phyloP scores from a whole-genome alignment of 2,797 vertebrate species.

The Tapera naevia region DNA sequence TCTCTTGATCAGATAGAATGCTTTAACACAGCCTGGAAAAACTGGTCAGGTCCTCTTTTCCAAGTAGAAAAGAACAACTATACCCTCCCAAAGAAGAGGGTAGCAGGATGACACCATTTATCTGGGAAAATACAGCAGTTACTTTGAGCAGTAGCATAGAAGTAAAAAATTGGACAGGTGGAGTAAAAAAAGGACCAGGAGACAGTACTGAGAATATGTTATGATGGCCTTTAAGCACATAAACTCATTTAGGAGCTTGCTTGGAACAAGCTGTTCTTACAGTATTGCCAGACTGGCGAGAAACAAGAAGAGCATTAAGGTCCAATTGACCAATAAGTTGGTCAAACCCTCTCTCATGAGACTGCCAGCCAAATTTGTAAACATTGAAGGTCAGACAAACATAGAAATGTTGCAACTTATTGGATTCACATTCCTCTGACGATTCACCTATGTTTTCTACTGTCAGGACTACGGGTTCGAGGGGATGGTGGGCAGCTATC shows the following conservation, averaged over 20 bases:
- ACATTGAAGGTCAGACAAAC: slow-evolving; percentile 49
- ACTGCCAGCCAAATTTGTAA: slow-evolving; percentile 32
- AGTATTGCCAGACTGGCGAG: slow-evolving; percentile 44
- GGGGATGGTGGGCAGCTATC: neutral
- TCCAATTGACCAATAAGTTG: slow-evolving; percentile 42
- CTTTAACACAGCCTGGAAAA: neutral
- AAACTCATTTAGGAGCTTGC: slow-evolving; percentile 9
- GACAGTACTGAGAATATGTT: neutral
- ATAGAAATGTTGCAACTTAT: slow-evolving; percentile 35
- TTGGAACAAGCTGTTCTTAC: slow-evolving; percentile 58
- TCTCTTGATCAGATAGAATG: neutral
- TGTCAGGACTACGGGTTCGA: neutral
- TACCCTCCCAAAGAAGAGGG: neutral
- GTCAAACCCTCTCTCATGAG: slow-evolving; percentile 49
- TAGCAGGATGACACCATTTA: neutral
- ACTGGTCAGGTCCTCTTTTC: neutral
- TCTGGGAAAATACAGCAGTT: neutral
- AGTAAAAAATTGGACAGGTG: neutral
- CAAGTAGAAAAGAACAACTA: neutral
- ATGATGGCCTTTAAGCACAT: neutral
- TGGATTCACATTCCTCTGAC: slow-evolving; percentile 36
- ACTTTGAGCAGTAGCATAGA: neutral
- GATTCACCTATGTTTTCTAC: slow-evolving; percentile 43
- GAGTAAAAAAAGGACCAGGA: neutral
- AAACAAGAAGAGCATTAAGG: slow-evolving; percentile 34